phyloP scores from a whole-genome alignment of 1,140 invertebrate genomes.

The Galleria mellonella region DNA sequence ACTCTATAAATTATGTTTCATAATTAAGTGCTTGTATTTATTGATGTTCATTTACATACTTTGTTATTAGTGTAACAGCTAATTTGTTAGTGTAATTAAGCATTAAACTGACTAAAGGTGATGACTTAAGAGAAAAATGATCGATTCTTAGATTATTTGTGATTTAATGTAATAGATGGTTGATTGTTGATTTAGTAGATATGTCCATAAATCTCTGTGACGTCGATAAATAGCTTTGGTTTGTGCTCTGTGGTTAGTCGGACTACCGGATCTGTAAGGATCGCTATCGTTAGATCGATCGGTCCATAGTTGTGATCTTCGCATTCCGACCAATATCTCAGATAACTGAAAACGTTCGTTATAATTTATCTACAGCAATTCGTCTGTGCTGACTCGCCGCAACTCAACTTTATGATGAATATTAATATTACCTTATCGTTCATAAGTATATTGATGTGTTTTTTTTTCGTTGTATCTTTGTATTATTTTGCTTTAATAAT shows the following conservation, averaged over 20 bases:
- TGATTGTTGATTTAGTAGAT: conserved; percentile 26
- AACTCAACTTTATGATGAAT: no score
- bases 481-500: no score
- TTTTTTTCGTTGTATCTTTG: no score
- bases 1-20: no score
- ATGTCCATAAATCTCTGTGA: conserved; percentile 35
- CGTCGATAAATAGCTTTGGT: conserved; percentile 40
- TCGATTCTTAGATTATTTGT: conserved; percentile 24
- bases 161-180: conserved; percentile 29
- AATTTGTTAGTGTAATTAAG: no score
- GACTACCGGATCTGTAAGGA: conserved; percentile 31
- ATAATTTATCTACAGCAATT: conserved; percentile 52
- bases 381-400: conserved; percentile 27
- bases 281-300: conserved; percentile 38
- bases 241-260: conserved; percentile 24
- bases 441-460: no score
- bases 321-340: conserved; percentile 39
- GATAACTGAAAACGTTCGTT: conserved; percentile 47
- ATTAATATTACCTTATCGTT: no score
- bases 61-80: no score
- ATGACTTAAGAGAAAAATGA: no score
- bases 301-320: conserved; percentile 34
- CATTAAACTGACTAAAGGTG: no score
- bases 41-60: no score
- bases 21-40: no score